phyloP scores from a whole-genome alignment of 2,113 vertebrate genomes.

The Microtus pennsylvanicus region DNA sequence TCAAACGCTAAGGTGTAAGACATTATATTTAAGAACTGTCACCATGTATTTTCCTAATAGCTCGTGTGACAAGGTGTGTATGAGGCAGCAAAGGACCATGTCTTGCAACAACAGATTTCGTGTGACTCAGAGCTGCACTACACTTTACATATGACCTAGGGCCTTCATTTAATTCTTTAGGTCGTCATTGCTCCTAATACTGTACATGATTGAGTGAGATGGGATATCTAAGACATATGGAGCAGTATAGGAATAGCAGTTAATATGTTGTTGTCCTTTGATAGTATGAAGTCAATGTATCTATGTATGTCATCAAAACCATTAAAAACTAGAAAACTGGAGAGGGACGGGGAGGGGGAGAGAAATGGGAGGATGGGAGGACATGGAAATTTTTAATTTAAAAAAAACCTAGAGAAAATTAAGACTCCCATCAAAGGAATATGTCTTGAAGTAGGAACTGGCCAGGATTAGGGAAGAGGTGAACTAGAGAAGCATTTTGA shows the following conservation, averaged over 20 bases:
- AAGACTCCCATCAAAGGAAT: background rate
- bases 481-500: constrained; percentile 14
- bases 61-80: background rate
- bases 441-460: background rate
- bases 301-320: too few relatives aligned
- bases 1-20: background rate
- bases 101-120: background rate
- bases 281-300: background rate
- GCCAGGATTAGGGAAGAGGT: background rate
- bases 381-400: too few relatives aligned
- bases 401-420: background rate
- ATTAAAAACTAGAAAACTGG: too few relatives aligned
- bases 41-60: background rate
- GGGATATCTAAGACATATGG: background rate
- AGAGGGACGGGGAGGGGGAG: too few relatives aligned
- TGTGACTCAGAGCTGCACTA: background rate
- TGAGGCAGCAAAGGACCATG: background rate
- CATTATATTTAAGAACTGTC: background rate
- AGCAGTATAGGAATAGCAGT: background rate
- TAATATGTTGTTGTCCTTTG: background rate
- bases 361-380: too few relatives aligned
- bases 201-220: background rate
- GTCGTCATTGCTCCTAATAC: background rate
- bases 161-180: background rate
- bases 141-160: background rate